A percentile compares a stretch with the other conserved stretches of the same genome.
Conservation (phyloP, 1,140 invertebrate genomes). For the Cotesia vestalis region DNA sequence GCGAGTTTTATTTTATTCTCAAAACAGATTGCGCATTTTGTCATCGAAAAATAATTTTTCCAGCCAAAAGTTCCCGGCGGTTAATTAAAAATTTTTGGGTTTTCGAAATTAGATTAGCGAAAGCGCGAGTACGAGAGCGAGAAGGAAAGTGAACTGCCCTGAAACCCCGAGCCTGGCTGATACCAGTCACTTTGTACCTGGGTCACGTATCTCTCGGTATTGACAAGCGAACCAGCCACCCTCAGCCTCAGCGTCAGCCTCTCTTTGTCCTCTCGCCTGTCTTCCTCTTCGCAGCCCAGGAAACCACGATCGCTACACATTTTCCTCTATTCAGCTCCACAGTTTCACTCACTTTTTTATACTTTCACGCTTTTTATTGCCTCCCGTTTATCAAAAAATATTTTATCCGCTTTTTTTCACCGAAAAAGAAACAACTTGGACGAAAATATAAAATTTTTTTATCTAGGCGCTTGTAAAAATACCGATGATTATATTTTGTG, state of each 20-base stretch:
- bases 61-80: not conserved
- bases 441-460: constrained; percentile 23
- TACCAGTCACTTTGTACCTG: constrained; percentile 56
- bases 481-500: no score
- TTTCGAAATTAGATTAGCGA: not conserved
- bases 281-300: constrained; percentile 14
- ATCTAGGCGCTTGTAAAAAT: not conserved
- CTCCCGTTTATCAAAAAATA: constrained; percentile 15
- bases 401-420: not conserved
- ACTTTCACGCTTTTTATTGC: constrained; percentile 32
- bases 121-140: not conserved
- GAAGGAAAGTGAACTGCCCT: not conserved
- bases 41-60: not conserved
- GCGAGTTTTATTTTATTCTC: not conserved
- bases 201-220: constrained; percentile 61
- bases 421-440: not conserved
- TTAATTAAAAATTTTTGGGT: not conserved
- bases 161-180: constrained; percentile 34
- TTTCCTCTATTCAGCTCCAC: constrained; percentile 20
- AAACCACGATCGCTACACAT: not conserved
- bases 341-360: constrained; percentile 28
- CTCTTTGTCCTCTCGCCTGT: constrained; percentile 18
- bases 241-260: constrained; percentile 12
- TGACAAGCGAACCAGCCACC: constrained; percentile 57
- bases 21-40: not conserved